Base-by-base conservation (phyloP, 2,888 invertebrate genomes). In the Bembecia ichneumoniformis region DNA sequence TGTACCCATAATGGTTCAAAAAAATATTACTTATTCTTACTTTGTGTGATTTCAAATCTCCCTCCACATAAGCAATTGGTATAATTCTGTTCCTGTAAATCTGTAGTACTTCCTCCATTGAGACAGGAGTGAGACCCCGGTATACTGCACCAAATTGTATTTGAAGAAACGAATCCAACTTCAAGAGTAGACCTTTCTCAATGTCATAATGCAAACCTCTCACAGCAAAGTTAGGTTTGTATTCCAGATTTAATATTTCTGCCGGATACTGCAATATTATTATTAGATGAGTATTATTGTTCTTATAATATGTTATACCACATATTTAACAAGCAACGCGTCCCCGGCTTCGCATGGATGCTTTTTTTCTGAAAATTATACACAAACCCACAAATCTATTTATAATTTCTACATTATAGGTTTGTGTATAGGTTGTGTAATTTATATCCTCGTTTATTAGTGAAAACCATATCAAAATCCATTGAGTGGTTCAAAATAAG, bases 191-290 rank as follows among this genome's bases (percentile, higher is more conserved):
- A 3, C 98, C 97, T 82, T 97, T 96, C 77, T 96, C 94, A 68
- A 98, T 95, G 74, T 99, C 99, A 88, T 97, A 99, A 82, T 99
- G 99, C n/a, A 99, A 89, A 35, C 99, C 99, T 55, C 99, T 90
- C 1, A 98, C 96, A 13, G 98, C 97, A 89, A 97, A 99, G 57
- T 94, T 91, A n/a, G 96, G 95, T 68, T 93, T 92, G 75, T 97
- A 99, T 61, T 95, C 92, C 49, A 98, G 82, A 51, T 92, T 88
- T 47, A 89, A 79, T 60, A 99, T 94, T 62, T 91, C 95, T 65
- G 92, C 89, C 3, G 98, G 98, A 84, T 98, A 98, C 96, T 98
- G 82, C 47, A 48, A 35, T 44, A 46, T 34, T 46, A 46, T 28
- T n/a, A n/a, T 40, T 5, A 47, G 40, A 44, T 28, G 28, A 9